Percentiles rank a stretch among this genome's conserved stretches.
These are phyloP conservation scores for Pomatostomus ruficeps DNA, from an alignment of 2,113 vertebrate genomes.

Conservation along the genomic window DNA sequence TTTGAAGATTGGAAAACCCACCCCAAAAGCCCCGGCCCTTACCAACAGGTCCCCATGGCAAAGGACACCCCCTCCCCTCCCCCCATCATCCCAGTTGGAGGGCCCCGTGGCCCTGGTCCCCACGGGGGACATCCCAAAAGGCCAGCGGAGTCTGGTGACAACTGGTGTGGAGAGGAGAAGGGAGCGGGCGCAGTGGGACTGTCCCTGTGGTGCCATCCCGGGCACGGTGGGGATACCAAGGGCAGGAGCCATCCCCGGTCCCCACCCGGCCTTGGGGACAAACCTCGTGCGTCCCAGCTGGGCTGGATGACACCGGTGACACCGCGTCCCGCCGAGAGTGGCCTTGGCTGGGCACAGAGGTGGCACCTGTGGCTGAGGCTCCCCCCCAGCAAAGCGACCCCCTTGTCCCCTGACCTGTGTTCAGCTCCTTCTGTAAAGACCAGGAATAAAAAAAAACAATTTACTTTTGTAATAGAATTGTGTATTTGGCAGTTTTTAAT, in stretches of 20 bases:
- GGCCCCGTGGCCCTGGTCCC: background rate
- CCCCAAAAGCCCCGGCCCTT: fast-evolving
- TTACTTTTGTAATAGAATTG: slow-evolving; percentile 49
- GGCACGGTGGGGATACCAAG: fast-evolving
- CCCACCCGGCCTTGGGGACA: background rate
- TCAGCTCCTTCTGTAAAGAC: slow-evolving; percentile 9
- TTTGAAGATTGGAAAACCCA: background rate
- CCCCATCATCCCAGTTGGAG: background rate
- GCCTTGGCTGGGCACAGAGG: background rate
- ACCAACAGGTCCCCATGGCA: background rate
- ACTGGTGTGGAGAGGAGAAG: background rate
- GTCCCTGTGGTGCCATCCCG: fast-evolving
- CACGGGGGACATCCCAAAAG: background rate
- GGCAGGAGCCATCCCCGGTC: background rate
- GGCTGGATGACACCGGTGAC: background rate
- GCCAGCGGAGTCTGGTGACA: slow-evolving; percentile 7
- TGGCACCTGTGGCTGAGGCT: background rate
- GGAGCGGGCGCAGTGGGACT: fast-evolving
- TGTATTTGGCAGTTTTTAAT: background rate
- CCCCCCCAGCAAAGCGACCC: background rate
- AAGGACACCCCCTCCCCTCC: background rate
- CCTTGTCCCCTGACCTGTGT: fast-evolving
- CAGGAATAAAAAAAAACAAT: background rate
- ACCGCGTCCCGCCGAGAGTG: background rate
- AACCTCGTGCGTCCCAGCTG: fast-evolving